A percentile compares a stretch with the other conserved stretches of the same genome.
These are phyloP conservation scores for Drosophila crucigera DNA, from an alignment of 2,888 invertebrate species.

Conservation along the genomic window DNA sequence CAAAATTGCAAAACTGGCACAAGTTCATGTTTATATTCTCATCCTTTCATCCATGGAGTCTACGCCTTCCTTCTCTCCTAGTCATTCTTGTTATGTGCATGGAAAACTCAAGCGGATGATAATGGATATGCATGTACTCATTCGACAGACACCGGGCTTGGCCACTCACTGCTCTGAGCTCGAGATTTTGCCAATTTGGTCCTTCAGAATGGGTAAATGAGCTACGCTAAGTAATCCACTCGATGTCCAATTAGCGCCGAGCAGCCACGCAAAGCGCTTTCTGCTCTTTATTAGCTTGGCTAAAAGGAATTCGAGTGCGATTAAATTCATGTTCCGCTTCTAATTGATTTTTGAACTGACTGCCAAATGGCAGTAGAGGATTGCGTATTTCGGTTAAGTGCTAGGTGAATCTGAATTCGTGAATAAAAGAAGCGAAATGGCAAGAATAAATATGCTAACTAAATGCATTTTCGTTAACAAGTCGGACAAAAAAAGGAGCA, in stretches of 20 bases:
- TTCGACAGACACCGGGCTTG: slow-evolving; percentile 33
- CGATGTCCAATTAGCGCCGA: slow-evolving; percentile 55
- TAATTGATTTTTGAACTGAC: slow-evolving; percentile 43
- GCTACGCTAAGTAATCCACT: slow-evolving; percentile 42
- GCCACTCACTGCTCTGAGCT: slow-evolving; percentile 36
- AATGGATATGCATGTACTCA: slow-evolving; percentile 48
- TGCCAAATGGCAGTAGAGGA: background rate
- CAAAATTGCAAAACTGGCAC: slow-evolving; percentile 51
- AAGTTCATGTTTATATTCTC: slow-evolving; percentile 53
- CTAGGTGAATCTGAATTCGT: background rate
- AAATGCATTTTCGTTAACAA: background rate
- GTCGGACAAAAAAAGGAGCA: background rate
- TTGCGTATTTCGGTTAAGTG: background rate
- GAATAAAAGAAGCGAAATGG: background rate
- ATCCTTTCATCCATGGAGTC: slow-evolving; percentile 9
- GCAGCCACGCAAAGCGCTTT: slow-evolving; percentile 11
- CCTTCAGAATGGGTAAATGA: slow-evolving; percentile 30
- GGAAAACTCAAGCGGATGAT: slow-evolving; percentile 49
- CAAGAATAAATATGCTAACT: background rate
- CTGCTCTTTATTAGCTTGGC: slow-evolving; percentile 21
- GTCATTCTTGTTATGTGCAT: slow-evolving; percentile 22
- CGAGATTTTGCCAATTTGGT: slow-evolving; percentile 44
- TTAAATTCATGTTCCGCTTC: slow-evolving; percentile 20
- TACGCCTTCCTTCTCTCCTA: background rate
- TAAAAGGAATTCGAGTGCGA: slow-evolving; percentile 10